Evolutionary conservation across 2,888 invertebrate genomes (phyloP).

Genomic region (Eulithis prunata): DNA sequence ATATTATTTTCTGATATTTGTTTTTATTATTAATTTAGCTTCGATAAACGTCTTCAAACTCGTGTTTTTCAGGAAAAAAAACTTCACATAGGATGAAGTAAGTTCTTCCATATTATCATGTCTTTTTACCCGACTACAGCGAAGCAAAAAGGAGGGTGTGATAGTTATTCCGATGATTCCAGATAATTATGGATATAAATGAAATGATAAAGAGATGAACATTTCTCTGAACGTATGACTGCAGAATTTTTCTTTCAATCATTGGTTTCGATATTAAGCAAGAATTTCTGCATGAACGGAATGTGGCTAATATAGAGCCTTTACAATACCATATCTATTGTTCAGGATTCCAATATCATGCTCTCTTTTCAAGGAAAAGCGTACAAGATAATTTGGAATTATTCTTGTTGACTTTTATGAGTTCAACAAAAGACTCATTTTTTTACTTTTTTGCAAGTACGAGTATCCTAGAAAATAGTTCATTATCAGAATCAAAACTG

Average conservation of each 20-base stretch:
- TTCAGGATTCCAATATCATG: slow-evolving; percentile 41
- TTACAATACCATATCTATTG: slow-evolving; percentile 43
- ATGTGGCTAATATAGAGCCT: slow-evolving; percentile 39
- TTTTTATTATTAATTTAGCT: too few relatives aligned
- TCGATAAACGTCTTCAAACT: too few relatives aligned
- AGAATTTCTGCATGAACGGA: slow-evolving; percentile 38
- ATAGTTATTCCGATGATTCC: background rate
- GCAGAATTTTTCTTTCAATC: slow-evolving; percentile 19
- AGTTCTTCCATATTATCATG: too few relatives aligned
- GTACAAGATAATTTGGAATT: slow-evolving; percentile 28
- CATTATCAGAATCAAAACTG: background rate
- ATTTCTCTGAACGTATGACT: slow-evolving; percentile 6
- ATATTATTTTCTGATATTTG: too few relatives aligned
- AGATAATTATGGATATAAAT: slow-evolving; percentile 7
- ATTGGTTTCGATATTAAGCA: slow-evolving; percentile 33
- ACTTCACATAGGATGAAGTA: too few relatives aligned
- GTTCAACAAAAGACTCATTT: slow-evolving; percentile 12
- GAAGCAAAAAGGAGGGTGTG: too few relatives aligned
- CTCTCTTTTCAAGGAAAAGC: slow-evolving; percentile 30
- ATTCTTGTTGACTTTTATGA: slow-evolving; percentile 25
- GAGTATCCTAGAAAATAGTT: background rate
- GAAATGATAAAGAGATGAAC: slow-evolving; percentile 4
- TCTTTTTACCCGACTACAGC: too few relatives aligned
- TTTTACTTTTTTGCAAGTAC: slow-evolving; percentile 1
- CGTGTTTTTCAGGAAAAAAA: too few relatives aligned